These are phyloP conservation scores for Anisognathus igniventris DNA, from an alignment of 2,797 vertebrate genomes.

Conservation along the genomic window DNA sequence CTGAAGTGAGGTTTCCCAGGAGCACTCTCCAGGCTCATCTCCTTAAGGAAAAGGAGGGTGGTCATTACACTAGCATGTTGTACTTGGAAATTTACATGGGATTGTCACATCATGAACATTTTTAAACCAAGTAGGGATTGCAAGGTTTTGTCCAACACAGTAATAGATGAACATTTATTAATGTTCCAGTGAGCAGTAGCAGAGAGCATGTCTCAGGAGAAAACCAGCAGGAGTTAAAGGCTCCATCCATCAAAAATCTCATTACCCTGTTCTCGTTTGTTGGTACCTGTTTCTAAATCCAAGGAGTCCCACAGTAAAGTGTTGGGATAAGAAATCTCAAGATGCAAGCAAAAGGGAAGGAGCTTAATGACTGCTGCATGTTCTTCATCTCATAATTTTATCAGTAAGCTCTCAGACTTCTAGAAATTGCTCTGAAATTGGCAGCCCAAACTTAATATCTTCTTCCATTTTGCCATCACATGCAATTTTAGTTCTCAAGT, in stretches of 20 bases:
- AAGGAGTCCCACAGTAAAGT: background rate
- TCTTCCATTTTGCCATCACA: constrained; percentile 36
- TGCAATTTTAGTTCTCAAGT: constrained; percentile 6
- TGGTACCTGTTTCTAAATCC: background rate
- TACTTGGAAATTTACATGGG: background rate
- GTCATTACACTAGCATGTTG: background rate
- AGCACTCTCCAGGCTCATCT: background rate
- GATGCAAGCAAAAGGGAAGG: background rate
- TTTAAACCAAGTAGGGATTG: background rate
- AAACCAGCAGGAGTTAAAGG: background rate
- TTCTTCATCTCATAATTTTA: constrained; percentile 16
- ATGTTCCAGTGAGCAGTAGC: background rate
- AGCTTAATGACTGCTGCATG: background rate
- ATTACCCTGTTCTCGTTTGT: background rate
- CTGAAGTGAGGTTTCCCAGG: background rate
- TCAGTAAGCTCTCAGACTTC: background rate
- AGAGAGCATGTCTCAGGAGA: background rate
- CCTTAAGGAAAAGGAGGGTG: background rate
- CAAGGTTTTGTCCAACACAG: background rate
- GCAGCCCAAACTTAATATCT: constrained; percentile 1
- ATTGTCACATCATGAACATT: background rate
- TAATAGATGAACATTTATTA: background rate
- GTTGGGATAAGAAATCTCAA: background rate
- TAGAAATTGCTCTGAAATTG: constrained; percentile 37
- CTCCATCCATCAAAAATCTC: background rate